A percentile compares a stretch with the other conserved stretches of the same genome.
Conservation (phyloP, 2,113 vertebrate genomes). For the Oxyura jamaicensis region DNA sequence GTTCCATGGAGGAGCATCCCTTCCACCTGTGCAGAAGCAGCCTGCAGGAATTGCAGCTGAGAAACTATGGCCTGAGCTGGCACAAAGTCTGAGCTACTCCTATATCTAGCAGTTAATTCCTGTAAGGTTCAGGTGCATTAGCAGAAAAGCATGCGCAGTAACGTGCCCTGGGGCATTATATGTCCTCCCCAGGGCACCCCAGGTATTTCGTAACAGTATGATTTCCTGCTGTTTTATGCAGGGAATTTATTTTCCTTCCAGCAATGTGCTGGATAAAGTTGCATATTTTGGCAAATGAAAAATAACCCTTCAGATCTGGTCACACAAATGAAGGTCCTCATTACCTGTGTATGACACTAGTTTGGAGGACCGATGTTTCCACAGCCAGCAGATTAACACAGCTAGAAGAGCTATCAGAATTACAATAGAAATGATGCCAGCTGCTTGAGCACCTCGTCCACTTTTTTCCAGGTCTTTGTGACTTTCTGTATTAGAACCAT, state of each 20-base stretch:
- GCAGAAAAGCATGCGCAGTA: background rate
- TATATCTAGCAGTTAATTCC: background rate
- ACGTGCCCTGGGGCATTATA: background rate
- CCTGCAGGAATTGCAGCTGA: background rate
- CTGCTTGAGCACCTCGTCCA: slow-evolving; percentile 24
- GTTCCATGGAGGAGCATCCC: background rate
- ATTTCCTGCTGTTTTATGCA: background rate
- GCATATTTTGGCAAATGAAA: background rate
- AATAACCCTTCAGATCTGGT: background rate
- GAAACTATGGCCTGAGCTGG: background rate
- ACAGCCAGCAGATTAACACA: background rate
- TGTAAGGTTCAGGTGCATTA: background rate
- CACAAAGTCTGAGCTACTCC: background rate
- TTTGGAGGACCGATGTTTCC: background rate
- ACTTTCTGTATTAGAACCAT: background rate
- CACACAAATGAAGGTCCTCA: background rate
- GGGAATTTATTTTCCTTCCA: background rate
- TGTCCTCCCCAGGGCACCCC: background rate
- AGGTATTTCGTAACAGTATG: background rate
- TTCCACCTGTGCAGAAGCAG: background rate
- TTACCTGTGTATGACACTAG: slow-evolving; percentile 49
- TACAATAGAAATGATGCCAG: background rate
- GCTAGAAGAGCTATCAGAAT: background rate
- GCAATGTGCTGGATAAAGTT: rapidly evolving
- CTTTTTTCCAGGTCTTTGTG: background rate